Evolutionary conservation across 2,113 vertebrate genomes (phyloP), one percentile per base, ranked within the genome.

Genomic region (Mustela lutreola): DNA sequence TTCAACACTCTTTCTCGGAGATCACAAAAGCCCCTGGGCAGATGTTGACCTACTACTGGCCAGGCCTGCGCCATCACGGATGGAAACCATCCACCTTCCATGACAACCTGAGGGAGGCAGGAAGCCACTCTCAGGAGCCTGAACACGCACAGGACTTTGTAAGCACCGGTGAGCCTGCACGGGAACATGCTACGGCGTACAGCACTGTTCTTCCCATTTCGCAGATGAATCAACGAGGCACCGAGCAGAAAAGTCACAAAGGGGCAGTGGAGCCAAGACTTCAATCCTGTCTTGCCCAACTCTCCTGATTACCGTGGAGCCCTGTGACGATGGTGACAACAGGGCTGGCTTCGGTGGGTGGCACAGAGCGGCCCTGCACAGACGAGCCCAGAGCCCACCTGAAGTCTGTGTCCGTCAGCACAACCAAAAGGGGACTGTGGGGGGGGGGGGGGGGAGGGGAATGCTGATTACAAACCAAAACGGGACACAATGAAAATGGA

Each of bases 271-370:
- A 28, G 50, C 73, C 53, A 9, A 31, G 45, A 4, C 71, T 5
- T 31, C 21, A 33, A 3, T 14, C 33, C 16, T 21, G 8, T n/a
- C 11, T 16, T 1, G 7, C 26, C 73, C 16, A 6, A 11, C 45
- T 10, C 60, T 11, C 0, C 0, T 10, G 5, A n/a, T 3, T 1
- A 7, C 53, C 12, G 87, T 11, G 42, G 26, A 19, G 22, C 67
- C 71, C 53, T 14, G 31, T 2, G 19, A 33, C 6, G 62, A 12
- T 9, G 36, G 5, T 3, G 12, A 50, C 19, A 12, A 10, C 1
- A 14, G 15, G 0, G 56, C 53, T 16, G 73, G 42, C 45, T 10
- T 15, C 45, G 4, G 5, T 2, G 16, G 53, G 11, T 2, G 7
- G 33, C 53, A 42, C 31, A 0, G 33, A 58, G 80, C 42, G 58